A percentile compares a stretch with the other conserved stretches of the same genome.
Conservation (phyloP, 2,797 vertebrate genomes). For the Sebastes melanostomus region DNA sequence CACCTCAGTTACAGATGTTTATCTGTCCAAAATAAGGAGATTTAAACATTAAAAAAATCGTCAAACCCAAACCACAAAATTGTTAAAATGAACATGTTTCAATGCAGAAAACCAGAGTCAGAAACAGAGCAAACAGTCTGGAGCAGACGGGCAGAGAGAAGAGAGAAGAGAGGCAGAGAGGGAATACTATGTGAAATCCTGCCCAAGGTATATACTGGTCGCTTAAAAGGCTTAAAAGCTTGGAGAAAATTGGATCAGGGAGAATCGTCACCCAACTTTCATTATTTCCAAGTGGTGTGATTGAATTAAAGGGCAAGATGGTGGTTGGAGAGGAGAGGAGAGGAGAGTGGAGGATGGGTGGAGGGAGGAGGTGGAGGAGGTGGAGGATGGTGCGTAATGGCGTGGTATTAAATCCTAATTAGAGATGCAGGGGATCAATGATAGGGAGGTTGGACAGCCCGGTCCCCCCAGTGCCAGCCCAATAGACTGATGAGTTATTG, state of each 20-base stretch:
- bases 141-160: slow-evolving; percentile 60
- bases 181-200: slow-evolving; percentile 92
- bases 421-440: slow-evolving; percentile 99
- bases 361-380: slow-evolving; percentile 82
- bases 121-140: slow-evolving; percentile 30
- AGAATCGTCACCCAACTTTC: slow-evolving; percentile 99
- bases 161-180: slow-evolving; percentile 59
- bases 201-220: slow-evolving; percentile 93
- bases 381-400: slow-evolving; percentile 93
- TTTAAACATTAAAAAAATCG: too few species aligned
- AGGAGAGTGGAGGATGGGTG: slow-evolving; percentile 76
- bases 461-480: slow-evolving; percentile 99
- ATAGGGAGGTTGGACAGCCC: slow-evolving; percentile 99
- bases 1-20: slow-evolving; percentile 4
- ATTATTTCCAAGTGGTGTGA: slow-evolving; percentile 99
- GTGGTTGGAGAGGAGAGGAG: slow-evolving; percentile 89
- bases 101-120: slow-evolving; percentile 19
- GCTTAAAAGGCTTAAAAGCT: slow-evolving; percentile 99
- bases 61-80: neutral
- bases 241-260: slow-evolving; percentile 99
- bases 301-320: slow-evolving; percentile 99
- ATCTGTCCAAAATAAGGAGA: neutral
- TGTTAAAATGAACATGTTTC: neutral
- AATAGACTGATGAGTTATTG: slow-evolving; percentile 99
- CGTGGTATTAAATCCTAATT: slow-evolving; percentile 99